Conservation (phyloP, 2,113 vertebrate genomes). For the Cyphomyrus plagiostoma region DNA sequence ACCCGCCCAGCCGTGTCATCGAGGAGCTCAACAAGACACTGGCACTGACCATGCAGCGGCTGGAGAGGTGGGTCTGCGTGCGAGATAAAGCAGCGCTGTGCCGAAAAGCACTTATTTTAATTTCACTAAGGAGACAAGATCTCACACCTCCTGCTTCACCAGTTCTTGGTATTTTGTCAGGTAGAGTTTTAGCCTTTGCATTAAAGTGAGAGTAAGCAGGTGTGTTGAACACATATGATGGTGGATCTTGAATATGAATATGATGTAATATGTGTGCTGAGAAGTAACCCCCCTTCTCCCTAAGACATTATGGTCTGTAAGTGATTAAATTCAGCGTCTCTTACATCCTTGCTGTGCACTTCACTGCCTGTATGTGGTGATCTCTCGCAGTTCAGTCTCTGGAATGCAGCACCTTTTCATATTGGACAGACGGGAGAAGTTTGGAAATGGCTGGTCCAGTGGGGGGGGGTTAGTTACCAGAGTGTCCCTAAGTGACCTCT, state of each 20-base stretch:
- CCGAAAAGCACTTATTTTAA: neutral
- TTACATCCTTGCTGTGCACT: neutral
- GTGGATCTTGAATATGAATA: neutral
- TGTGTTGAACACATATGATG: neutral
- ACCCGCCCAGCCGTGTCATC: constrained; percentile 83
- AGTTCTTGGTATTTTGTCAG: neutral
- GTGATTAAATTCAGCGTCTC: neutral
- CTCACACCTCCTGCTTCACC: neutral
- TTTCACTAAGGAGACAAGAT: neutral
- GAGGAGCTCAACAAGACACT: constrained; percentile 94
- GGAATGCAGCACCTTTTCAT: neutral
- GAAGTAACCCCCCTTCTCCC: neutral
- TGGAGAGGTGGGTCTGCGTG: constrained; percentile 75
- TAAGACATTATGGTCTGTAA: neutral
- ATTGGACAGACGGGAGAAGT: neutral
- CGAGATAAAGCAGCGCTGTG: neutral
- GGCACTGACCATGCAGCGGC: constrained; percentile 94
- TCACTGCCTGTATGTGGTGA: neutral
- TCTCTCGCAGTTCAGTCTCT: neutral
- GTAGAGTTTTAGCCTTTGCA: neutral
- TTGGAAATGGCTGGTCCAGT: neutral
- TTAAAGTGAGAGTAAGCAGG: neutral
- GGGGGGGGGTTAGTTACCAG: neutral
- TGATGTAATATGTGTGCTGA: neutral
- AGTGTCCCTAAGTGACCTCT: neutral